Base-by-base conservation (phyloP, 2,797 vertebrate species). In the Anableps anableps region DNA sequence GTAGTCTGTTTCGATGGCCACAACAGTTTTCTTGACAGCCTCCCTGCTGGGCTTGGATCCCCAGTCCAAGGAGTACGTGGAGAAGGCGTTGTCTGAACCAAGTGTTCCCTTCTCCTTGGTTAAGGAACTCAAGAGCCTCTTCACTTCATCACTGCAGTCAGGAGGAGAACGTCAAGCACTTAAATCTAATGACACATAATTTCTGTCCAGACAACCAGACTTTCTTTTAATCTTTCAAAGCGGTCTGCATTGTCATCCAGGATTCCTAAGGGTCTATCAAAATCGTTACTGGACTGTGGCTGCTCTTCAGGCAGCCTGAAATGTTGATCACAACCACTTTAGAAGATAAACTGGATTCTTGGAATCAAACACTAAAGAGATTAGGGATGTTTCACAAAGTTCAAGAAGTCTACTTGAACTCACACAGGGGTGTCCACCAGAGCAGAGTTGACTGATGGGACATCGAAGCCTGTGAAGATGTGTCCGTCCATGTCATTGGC, bases 401-500 rank as follows among this genome's bases (percentile, higher is more conserved):
- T 38, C 34, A 51, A 4, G 21, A 53, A 66, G 36, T 38, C 31
- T 36, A 23, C 16, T 16, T n/a, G 8, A 68, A 89, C 96, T 91
- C 89, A 99, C 97, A 86, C n/a, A 0, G 94, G 66, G 51, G 98
- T 93, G 6, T 89, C 13, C 31, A 81, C 17, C 0, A 95, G 38
- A 0, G 90, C 86, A 51, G 84, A 68, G 88, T 98, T 96, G 76
- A 99, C 16, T 1, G 94, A 95, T 0, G 97, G 96, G 26, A 99
- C 0, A 53, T 99, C 98, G 0, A 97, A 0, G 0, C 86, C 89
- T 0, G 96, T 94, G 55, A 99, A 99, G 3, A 99, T 0, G 85
- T 99, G 97, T 16, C 97, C 98, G 0, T 99, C 98, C 97, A 99
- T 99, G 94, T 97, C 5, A 0, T 99, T 99, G 86, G 93, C 77